A percentile compares a stretch with the other conserved stretches of the same genome.
Conservation (phyloP, 2,888 invertebrate species). For the Chloromyia formosa region DNA sequence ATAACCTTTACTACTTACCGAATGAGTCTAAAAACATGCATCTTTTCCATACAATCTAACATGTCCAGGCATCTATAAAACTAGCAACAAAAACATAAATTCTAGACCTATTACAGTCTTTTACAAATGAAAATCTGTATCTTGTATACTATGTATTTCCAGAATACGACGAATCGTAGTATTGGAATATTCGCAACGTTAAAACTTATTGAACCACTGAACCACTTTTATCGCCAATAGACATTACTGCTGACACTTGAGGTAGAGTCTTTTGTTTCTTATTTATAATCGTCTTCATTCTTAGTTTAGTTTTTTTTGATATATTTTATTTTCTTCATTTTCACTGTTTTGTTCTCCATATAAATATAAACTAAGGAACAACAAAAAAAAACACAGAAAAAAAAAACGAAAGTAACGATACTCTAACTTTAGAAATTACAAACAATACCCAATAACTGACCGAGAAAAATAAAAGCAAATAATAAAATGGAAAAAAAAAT, state of each 20-base stretch:
- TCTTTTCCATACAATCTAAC: too few relatives aligned
- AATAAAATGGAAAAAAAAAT: conserved; percentile 14
- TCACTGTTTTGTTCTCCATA: neutral
- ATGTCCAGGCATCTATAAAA: too few relatives aligned
- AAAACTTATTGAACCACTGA: conserved; percentile 55
- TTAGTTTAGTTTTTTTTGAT: neutral
- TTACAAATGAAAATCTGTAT: conserved; percentile 35
- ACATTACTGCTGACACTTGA: conserved; percentile 52
- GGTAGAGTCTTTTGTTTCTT: conserved; percentile 19
- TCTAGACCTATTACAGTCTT: too few relatives aligned
- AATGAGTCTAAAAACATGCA: too few relatives aligned
- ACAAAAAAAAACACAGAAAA: too few relatives aligned
- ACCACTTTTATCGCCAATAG: conserved; percentile 54
- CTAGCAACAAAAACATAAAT: too few relatives aligned
- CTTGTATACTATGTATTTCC: conserved; percentile 47
- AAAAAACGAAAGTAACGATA: too few relatives aligned
- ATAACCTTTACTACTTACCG: too few relatives aligned
- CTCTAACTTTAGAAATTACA: neutral
- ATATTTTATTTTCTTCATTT: neutral
- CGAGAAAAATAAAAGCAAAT: neutral
- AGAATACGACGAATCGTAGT: conserved; percentile 52
- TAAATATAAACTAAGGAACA: conserved; percentile 2
- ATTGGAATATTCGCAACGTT: conserved; percentile 54
- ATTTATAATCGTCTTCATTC: too few relatives aligned
- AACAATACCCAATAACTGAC: too few relatives aligned